Conservation (phyloP, 2,888 invertebrate species). For the Lamellibrachia columna region DNA sequence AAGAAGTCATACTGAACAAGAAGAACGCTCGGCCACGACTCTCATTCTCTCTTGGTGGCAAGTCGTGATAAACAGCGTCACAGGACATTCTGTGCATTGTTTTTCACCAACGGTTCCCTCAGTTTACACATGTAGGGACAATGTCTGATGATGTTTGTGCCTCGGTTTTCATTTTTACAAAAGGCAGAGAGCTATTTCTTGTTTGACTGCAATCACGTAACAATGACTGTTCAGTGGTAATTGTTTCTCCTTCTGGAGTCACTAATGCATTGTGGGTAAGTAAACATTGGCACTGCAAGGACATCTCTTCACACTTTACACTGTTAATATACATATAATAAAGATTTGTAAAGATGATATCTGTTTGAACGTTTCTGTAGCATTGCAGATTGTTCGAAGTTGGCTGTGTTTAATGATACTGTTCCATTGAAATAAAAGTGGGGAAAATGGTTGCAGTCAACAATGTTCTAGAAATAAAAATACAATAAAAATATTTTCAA, state of each 20-base stretch:
- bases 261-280: slow-evolving; percentile 3
- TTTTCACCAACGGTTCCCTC: neutral
- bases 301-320: neutral
- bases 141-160: neutral
- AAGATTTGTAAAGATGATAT: neutral
- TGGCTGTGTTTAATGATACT: neutral
- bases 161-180: neutral
- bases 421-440: neutral
- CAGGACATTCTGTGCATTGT: neutral
- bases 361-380: neutral
- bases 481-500: too few relatives aligned
- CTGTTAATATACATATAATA: slow-evolving; percentile 7
- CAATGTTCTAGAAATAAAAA: neutral
- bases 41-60: slow-evolving; percentile 73
- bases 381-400: neutral
- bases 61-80: neutral
- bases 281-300: neutral
- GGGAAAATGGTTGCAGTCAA: neutral
- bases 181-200: neutral
- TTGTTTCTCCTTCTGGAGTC: slow-evolving; percentile 1
- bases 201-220: neutral
- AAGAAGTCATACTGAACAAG: slow-evolving; percentile 96
- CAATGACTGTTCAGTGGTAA: neutral
- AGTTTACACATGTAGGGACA: neutral
- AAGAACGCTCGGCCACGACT: slow-evolving; percentile 91